Base-by-base conservation (phyloP, 1,140 invertebrate species). In the Trinorchestia longiramus region DNA sequence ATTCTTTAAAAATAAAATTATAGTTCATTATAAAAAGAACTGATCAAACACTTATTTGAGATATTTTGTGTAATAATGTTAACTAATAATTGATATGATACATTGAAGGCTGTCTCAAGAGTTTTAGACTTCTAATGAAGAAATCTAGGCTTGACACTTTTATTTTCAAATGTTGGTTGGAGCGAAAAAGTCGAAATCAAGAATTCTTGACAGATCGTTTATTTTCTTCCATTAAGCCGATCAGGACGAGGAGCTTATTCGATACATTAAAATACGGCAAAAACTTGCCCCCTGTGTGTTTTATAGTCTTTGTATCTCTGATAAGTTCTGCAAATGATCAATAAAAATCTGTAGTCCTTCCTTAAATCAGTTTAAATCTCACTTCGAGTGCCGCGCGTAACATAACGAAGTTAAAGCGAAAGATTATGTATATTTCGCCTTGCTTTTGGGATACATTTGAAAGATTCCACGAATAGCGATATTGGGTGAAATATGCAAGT, bases 351-450 rank as follows among this genome's bases (percentile, higher is more conserved):
- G 15, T 28, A 77, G 62, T 19, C 62, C 62, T 77, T 77, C 62
- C 62, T 77, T 77, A 77, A 77, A 77, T 77, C 62, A 77, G 62
- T 77, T 77, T 77, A 77, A 77, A 77, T 77, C 36, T 77, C 62
- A 28, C 62, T 77, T 28, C 15, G 62, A 77, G 62, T 36, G 62
- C 62, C 62, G 36, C 62, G 62, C 62, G 28, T 28, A 36, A 23
- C 62, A 77, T 23, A 77, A 77, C 62, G 62, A 77, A 77, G 11
- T 77, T 77, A 77, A 77, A 77, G 15, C 62, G 62, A 77, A 77
- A 19, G 62, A 77, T 77, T 36, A 77, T 77, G 62, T 36, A 77
- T 77, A 77, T 77, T 77, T 77, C 28, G 62, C 36, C 62, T 19
- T 77, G 62, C 62, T 23, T 77, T 77, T 77, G 62, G 62, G 62